These are phyloP conservation scores for Drosophila dunni DNA, from an alignment of 1,140 invertebrate species.

Conservation along the genomic window DNA sequence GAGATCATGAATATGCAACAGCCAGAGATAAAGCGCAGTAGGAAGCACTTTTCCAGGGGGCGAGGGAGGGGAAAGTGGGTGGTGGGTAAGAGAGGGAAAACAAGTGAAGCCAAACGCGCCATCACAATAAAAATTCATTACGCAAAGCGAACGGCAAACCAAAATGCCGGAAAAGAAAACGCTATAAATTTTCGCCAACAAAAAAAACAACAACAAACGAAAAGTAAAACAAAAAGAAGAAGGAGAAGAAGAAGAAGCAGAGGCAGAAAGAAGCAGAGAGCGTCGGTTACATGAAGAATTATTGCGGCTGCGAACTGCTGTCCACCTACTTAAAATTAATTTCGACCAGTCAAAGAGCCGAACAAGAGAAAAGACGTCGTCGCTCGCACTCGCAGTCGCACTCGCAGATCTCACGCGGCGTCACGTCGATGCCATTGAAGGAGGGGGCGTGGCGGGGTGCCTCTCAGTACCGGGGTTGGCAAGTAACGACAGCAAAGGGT, in stretches of 20 bases:
- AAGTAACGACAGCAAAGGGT: slow-evolving; percentile 25
- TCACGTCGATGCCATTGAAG: slow-evolving; percentile 27
- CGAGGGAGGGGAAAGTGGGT: not conserved
- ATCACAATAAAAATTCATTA: slow-evolving; percentile 83
- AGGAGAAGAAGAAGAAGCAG: slow-evolving; percentile 40
- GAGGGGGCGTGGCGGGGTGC: not conserved
- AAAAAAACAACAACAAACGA: slow-evolving; percentile 49
- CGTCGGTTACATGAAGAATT: slow-evolving; percentile 79
- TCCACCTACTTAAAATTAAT: slow-evolving; percentile 84
- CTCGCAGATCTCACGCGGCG: slow-evolving; percentile 66
- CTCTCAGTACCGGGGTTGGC: slow-evolving; percentile 17
- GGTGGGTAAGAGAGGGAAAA: too few relatives aligned
- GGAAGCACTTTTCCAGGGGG: slow-evolving; percentile 2
- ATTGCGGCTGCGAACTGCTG: slow-evolving; percentile 78
- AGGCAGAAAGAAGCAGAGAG: slow-evolving; percentile 1
- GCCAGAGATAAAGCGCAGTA: slow-evolving; percentile 64
- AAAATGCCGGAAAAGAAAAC: slow-evolving; percentile 77
- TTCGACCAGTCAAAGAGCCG: slow-evolving; percentile 53
- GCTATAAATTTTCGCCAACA: slow-evolving; percentile 74
- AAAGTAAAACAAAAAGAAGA: slow-evolving; percentile 27
- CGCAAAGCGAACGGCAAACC: slow-evolving; percentile 58
- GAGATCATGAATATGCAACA: slow-evolving; percentile 75
- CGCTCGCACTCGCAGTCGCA: not conserved
- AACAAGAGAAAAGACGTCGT: slow-evolving; percentile 18
- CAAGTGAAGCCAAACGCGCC: slow-evolving; percentile 76